phyloP scores from a whole-genome alignment of 2,888 invertebrate genomes.

The Molorchus minor region DNA sequence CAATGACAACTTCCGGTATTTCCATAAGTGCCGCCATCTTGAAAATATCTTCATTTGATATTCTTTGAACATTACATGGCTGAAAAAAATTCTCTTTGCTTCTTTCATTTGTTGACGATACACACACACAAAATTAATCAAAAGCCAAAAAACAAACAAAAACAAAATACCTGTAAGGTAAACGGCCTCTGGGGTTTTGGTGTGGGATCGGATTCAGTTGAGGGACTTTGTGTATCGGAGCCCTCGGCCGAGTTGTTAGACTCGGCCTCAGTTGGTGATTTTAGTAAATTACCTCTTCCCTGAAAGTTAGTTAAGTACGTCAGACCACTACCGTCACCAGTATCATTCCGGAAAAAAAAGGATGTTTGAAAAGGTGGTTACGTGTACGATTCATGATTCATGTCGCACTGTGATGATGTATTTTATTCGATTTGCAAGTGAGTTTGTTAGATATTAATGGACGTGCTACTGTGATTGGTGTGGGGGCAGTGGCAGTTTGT shows the following conservation, averaged over 20 bases:
- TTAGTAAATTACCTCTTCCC: conserved; percentile 63
- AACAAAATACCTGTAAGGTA: conserved; percentile 67
- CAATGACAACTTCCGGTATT: too few relatives aligned
- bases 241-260: conserved; percentile 53
- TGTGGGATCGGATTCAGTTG: conserved; percentile 57
- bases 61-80: too few relatives aligned
- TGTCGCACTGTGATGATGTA: neutral
- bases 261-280: conserved; percentile 53
- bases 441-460: too few relatives aligned
- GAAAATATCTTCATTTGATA: too few relatives aligned
- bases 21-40: too few relatives aligned
- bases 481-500: too few relatives aligned
- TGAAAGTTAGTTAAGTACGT: conserved; percentile 60
- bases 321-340: conserved; percentile 44
- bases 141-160: too few relatives aligned
- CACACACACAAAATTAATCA: too few relatives aligned
- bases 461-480: too few relatives aligned
- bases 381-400: conserved; percentile 10
- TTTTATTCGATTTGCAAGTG: too few relatives aligned
- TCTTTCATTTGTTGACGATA: too few relatives aligned
- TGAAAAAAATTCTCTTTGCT: too few relatives aligned
- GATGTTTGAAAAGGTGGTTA: conserved; percentile 1
- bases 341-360: conserved; percentile 29
- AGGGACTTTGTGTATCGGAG: conserved; percentile 57
- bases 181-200: conserved; percentile 68